Evolutionary conservation across 2,113 vertebrate species (phyloP), one percentile per base, ranked within the genome.

Genomic region (Hystrix cristata): DNA sequence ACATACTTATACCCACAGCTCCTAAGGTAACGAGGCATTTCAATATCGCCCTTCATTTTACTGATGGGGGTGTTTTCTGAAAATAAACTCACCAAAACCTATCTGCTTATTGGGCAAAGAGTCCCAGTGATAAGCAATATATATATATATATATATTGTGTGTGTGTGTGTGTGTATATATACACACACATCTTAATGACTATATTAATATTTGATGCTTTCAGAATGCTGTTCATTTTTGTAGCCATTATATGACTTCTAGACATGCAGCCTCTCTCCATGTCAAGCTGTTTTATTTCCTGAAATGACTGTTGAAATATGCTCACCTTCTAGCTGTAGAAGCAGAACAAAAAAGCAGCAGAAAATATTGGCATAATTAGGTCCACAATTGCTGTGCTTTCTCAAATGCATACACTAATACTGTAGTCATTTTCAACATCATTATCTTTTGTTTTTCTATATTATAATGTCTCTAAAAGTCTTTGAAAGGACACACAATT

Each of bases 221-320:
- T 93, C 51, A 64, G 67, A 93, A 91, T 71, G 43, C 14, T 95
- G 5, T 55, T 94, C 21, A 87, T 94, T 91, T 96, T 57, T 57
- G n/a, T 48, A 76, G 79, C 25, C 88, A 81, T 78, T 78, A 43
- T 86, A 53, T 79, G 71, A 59, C 31, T 31, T 10, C 12, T 84
- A 91, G 16, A 97, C 21, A 97, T 83, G 78, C 87, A 92, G 86
- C 91, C 95, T 91, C 59, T n/a, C 43, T 96, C 9, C 57, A 48
- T 34, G 43, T 95, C 79, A 93, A 87, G 46, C 27, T 89, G 25
- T 89, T 97, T 89, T 87, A 93, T 86, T 95, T 83, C 74, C 83
- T 79, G 3, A 95, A 97, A 92, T 87, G 14, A 74, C 43, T 87
- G 23, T n/a, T 89, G 55, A 93, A 95, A 59, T 72, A 83, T 43